These are phyloP conservation scores for Cotesia vestalis DNA, from an alignment of 1,140 invertebrate genomes.

Conservation along the genomic window DNA sequence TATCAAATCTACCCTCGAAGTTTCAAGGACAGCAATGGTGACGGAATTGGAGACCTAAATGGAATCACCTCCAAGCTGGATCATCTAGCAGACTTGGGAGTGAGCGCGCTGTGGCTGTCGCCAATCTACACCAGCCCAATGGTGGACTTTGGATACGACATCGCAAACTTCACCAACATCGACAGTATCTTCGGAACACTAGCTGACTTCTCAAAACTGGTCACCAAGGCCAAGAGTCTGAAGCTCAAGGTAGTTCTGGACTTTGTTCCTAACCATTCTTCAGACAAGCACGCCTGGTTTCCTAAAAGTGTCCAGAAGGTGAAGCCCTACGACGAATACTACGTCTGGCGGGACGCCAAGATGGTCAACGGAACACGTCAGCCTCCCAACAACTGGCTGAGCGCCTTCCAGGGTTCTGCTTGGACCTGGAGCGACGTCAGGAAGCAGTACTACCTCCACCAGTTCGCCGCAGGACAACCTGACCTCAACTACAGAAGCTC, in stretches of 20 bases:
- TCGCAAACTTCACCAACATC: constrained; percentile 62
- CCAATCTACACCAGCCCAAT: constrained; percentile 65
- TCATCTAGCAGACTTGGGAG: constrained; percentile 49
- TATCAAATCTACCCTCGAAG: constrained; percentile 85
- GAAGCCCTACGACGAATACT: constrained; percentile 73
- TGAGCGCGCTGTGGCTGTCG: constrained; percentile 64
- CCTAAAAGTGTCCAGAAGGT: constrained; percentile 67
- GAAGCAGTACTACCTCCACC: constrained; percentile 71
- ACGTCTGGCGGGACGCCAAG: constrained; percentile 73
- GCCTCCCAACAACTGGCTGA: constrained; percentile 60
- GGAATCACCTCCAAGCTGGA: constrained; percentile 46
- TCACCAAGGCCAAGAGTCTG: constrained; percentile 43
- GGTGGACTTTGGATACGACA: constrained; percentile 65
- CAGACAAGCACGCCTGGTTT: constrained; percentile 77
- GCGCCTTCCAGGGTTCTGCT: constrained; percentile 62
- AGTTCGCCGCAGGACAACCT: constrained; percentile 71
- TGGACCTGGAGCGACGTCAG: constrained; percentile 68
- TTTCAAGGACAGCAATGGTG: constrained; percentile 79
- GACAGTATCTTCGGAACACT: constrained; percentile 65
- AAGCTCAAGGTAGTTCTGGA: constrained; percentile 73
- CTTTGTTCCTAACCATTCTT: constrained; percentile 82
- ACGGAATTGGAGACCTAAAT: constrained; percentile 80
- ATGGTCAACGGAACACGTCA: constrained; percentile 52
- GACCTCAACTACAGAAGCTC: constrained; percentile 77
- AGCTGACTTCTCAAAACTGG: constrained; percentile 63